Conservation (phyloP, 2,113 vertebrate species). For the Scomber scombrus region DNA sequence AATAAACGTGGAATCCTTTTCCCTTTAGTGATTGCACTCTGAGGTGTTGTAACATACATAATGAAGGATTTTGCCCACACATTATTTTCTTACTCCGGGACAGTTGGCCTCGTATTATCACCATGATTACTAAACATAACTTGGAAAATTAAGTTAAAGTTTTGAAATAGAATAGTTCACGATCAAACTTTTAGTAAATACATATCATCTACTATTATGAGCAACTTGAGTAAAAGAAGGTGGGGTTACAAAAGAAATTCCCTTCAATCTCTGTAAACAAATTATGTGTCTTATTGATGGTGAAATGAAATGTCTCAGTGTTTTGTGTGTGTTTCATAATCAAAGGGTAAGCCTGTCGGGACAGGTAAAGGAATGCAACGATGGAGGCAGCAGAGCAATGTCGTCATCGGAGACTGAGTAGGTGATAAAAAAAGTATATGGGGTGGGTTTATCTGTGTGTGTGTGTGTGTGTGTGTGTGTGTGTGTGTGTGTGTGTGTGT, state of each 20-base stretch:
- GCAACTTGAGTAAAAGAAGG: constrained; percentile 35
- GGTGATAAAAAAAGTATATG: constrained; percentile 47
- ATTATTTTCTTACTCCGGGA: neutral
- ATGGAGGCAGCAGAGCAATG: constrained; percentile 52
- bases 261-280: constrained; percentile 46
- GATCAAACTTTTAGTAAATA: neutral
- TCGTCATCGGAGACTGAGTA: constrained; percentile 48
- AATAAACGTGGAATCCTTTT: no score
- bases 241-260: constrained; percentile 40
- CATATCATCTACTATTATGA: neutral
- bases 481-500: constrained; percentile 25
- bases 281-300: constrained; percentile 29
- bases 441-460: constrained; percentile 39
- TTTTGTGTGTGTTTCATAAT: constrained; percentile 60
- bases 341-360: constrained; percentile 53
- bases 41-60: neutral
- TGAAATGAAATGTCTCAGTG: constrained; percentile 38
- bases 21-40: neutral
- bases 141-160: neutral
- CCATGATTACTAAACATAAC: neutral
- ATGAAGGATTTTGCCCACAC: neutral
- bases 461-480: constrained; percentile 5
- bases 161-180: neutral
- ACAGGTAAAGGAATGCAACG: constrained; percentile 72
- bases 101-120: neutral